These are phyloP conservation scores for Pseudachorutes palmiensis DNA, from an alignment of 1,140 invertebrate genomes.

Conservation along the genomic window DNA sequence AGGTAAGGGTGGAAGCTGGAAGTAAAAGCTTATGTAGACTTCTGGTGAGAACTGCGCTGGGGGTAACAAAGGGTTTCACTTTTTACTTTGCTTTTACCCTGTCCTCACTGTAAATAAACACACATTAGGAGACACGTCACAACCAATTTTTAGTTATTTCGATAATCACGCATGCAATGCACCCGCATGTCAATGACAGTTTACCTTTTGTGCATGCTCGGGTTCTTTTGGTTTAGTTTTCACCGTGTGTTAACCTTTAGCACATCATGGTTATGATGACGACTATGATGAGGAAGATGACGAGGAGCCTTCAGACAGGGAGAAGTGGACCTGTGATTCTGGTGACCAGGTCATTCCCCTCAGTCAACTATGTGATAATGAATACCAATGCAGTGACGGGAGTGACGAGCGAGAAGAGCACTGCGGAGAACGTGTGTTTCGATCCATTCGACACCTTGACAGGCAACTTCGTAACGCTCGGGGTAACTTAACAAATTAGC, in stretches of 20 bases:
- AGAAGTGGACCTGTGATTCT: slow-evolving; percentile 47
- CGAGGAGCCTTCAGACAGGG: too few relatives aligned
- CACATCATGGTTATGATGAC: neutral
- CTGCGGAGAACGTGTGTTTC: neutral
- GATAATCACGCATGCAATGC: too few relatives aligned
- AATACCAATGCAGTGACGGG: slow-evolving; percentile 58
- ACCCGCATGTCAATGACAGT: neutral
- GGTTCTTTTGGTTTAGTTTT: slow-evolving; percentile 5
- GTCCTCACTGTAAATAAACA: too few relatives aligned
- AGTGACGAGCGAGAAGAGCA: slow-evolving; percentile 47
- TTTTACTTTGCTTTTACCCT: too few relatives aligned
- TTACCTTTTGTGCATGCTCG: neutral
- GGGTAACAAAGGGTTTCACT: too few relatives aligned
- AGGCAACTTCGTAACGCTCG: neutral
- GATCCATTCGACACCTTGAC: neutral
- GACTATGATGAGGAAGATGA: too few relatives aligned
- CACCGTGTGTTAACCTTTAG: slow-evolving; percentile 5
- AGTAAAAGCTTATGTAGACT: neutral
- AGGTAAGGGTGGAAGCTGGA: slow-evolving; percentile 56
- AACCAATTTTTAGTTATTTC: too few relatives aligned
- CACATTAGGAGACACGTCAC: too few relatives aligned
- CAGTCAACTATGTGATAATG: slow-evolving; percentile 57
- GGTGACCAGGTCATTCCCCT: slow-evolving; percentile 53
- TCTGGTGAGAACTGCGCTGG: too few relatives aligned
- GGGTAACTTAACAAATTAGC: neutral